Conservation (phyloP, 35 echinoderm and acorn worm genomes). For the Heliocidaris tuberculata region DNA sequence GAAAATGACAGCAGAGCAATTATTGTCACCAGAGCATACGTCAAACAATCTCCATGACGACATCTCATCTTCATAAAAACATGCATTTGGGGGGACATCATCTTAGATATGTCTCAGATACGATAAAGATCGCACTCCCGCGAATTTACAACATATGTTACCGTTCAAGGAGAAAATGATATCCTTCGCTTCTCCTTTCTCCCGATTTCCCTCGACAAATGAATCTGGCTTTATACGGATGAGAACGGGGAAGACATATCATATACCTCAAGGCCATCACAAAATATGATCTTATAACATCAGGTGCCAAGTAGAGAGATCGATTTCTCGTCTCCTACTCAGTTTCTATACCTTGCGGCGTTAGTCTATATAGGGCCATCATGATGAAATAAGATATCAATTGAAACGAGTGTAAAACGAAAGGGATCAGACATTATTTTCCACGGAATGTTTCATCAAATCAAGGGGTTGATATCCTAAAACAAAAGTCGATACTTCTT, state of each 20-base stretch:
- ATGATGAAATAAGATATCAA: neutral
- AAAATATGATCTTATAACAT: constrained; percentile 9
- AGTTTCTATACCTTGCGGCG: neutral
- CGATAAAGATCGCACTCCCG: neutral
- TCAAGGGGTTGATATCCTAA: too few relatives aligned
- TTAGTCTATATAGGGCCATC: neutral
- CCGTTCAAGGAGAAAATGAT: neutral
- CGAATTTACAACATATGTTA: neutral
- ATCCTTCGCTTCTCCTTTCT: neutral
- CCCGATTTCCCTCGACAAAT: neutral
- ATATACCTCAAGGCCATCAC: neutral
- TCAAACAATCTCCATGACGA: too few relatives aligned
- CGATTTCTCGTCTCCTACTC: neutral
- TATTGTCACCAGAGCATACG: too few relatives aligned
- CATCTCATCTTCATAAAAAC: too few relatives aligned
- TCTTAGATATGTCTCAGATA: too few relatives aligned
- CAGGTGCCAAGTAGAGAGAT: neutral
- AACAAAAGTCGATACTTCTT: too few relatives aligned
- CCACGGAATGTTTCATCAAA: too few relatives aligned
- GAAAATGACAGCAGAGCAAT: too few relatives aligned
- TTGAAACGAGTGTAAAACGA: neutral
- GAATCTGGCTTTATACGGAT: neutral
- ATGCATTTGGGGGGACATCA: too few relatives aligned
- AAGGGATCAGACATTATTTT: neutral
- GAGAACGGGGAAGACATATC: neutral